Conservation (phyloP, 1,140 invertebrate species). For the Bombus impatiens region DNA sequence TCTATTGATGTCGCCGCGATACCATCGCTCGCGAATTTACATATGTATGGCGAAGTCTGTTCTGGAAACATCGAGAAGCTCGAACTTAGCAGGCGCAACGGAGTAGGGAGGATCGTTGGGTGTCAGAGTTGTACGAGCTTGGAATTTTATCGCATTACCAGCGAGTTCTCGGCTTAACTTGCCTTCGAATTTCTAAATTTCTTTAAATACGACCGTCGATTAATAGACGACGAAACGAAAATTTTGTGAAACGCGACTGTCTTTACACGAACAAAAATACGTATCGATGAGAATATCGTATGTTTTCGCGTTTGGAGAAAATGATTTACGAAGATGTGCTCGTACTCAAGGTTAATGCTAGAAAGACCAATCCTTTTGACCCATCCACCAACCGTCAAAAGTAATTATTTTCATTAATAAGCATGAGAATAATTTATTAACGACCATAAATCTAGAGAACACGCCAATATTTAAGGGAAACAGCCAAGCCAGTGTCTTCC, state of each 20-base stretch:
- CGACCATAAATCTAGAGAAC: not conserved
- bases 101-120: not conserved
- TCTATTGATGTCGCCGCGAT: not conserved
- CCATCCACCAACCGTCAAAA: too few species aligned
- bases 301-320: too few species aligned
- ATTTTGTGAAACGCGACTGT: too few species aligned
- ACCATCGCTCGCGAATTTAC: slow-evolving; percentile 5
- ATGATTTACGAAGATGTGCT: not conserved
- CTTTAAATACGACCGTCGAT: too few species aligned
- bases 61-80: not conserved
- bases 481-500: not conserved
- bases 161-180: too few species aligned
- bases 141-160: not conserved
- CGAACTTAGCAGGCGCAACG: too few species aligned
- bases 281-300: not conserved
- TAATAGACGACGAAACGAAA: too few species aligned
- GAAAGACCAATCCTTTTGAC: too few species aligned
- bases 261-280: too few species aligned
- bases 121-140: not conserved
- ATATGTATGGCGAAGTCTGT: slow-evolving; percentile 1
- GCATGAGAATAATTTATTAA: not conserved
- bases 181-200: too few species aligned
- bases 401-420: not conserved
- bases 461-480: not conserved
- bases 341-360: not conserved